Conservation (phyloP, 2,797 vertebrate genomes). For the Bovichtus variegatus region DNA sequence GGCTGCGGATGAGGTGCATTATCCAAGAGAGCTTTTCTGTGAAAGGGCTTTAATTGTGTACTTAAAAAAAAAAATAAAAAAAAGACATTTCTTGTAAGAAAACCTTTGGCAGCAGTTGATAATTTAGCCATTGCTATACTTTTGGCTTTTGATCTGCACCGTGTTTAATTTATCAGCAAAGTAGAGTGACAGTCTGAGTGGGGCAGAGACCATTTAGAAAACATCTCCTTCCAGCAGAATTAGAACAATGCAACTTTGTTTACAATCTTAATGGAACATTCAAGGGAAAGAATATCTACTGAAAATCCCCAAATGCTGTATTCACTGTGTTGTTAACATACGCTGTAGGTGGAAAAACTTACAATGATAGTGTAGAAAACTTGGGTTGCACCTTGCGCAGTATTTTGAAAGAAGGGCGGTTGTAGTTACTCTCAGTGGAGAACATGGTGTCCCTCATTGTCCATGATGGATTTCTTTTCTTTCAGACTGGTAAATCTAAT, state of each 20-base stretch:
- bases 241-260: too few relatives aligned
- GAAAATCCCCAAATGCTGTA: neutral
- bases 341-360: neutral
- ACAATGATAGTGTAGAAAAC: neutral
- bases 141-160: too few relatives aligned
- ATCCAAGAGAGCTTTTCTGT: conserved; percentile 28
- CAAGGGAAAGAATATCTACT: neutral
- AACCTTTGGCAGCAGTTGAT: conserved; percentile 16
- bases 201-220: too few relatives aligned
- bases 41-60: conserved; percentile 36
- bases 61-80: conserved; percentile 11
- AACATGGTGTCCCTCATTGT: neutral
- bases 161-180: too few relatives aligned
- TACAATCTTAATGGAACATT: conserved; percentile 10
- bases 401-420: neutral
- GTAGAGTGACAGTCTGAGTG: too few relatives aligned
- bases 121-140: neutral
- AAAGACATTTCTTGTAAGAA: conserved; percentile 26
- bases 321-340: neutral
- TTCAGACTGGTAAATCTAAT: neutral
- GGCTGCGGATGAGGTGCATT: conserved; percentile 19
- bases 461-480: neutral
- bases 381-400: neutral
- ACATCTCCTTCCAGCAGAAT: too few relatives aligned
- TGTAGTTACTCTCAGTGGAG: neutral